Percentiles rank a stretch among this genome's conserved stretches.
These are phyloP conservation scores for Andrena bicolor DNA, from an alignment of 2,888 invertebrate species.

Conservation along the genomic window DNA sequence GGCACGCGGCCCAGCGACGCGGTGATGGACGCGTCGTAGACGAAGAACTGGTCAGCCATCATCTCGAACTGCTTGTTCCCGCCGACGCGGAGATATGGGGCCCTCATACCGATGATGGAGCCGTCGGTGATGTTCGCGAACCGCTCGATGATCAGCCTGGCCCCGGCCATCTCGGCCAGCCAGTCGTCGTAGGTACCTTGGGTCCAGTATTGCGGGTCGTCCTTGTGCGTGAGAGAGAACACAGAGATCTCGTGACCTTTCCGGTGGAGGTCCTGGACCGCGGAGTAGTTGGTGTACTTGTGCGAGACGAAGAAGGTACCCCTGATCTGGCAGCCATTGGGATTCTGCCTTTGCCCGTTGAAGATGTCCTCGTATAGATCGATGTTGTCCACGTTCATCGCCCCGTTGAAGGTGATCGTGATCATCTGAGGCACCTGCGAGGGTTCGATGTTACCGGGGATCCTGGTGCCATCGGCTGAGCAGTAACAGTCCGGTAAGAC, in stretches of 20 bases:
- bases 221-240: slow-evolving; percentile 96
- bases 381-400: slow-evolving; percentile 96
- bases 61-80: slow-evolving; percentile 98
- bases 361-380: slow-evolving; percentile 96
- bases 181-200: slow-evolving; percentile 95
- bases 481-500: slow-evolving; percentile 96
- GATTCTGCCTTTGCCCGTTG: slow-evolving; percentile 93
- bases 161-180: slow-evolving; percentile 98
- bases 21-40: slow-evolving; percentile 97
- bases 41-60: slow-evolving; percentile 98
- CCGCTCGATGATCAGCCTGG: slow-evolving; percentile 93
- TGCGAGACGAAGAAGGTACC: slow-evolving; percentile 97
- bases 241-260: slow-evolving; percentile 96
- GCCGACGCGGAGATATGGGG: slow-evolving; percentile 95
- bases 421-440: slow-evolving; percentile 97
- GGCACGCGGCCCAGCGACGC: slow-evolving; percentile 95
- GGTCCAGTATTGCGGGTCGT: slow-evolving; percentile 96
- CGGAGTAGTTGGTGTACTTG: slow-evolving; percentile 96
- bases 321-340: slow-evolving; percentile 95
- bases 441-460: slow-evolving; percentile 93
- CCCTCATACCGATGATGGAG: slow-evolving; percentile 93
- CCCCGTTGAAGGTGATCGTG: slow-evolving; percentile 96
- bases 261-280: slow-evolving; percentile 94
- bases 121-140: slow-evolving; percentile 97
- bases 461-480: slow-evolving; percentile 95